phyloP scores from a whole-genome alignment of 2,888 invertebrate species.

The Congeria kusceri region DNA sequence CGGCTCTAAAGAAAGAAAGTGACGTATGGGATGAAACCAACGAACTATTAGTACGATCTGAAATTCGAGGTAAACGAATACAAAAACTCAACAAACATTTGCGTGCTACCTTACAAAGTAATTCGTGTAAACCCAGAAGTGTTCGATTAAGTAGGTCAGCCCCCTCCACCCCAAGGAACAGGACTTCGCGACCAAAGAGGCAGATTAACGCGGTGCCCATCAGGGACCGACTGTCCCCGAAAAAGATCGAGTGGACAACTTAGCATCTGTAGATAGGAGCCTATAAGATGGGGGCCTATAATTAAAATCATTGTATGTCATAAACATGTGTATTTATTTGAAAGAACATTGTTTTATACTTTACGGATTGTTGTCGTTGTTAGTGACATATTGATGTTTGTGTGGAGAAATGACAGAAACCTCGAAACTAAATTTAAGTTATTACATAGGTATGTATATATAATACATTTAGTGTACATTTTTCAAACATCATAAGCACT shows the following conservation, averaged over 20 bases:
- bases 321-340: no score
- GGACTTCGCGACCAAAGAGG: background rate
- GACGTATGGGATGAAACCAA: conserved; percentile 37
- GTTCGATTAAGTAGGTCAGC: conserved; percentile 1
- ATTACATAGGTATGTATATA: no score
- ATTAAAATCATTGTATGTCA: no score
- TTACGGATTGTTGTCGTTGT: no score
- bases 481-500: no score
- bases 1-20: conserved; percentile 18
- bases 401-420: no score
- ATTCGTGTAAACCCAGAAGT: background rate
- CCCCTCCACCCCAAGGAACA: background rate
- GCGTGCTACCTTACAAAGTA: conserved; percentile 3
- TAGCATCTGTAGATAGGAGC: no score
- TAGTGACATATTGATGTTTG: no score
- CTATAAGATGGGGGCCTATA: no score
- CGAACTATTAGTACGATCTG: conserved; percentile 25
- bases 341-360: no score
- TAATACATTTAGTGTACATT: no score
- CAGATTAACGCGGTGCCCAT: conserved; percentile 44
- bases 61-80: conserved; percentile 33
- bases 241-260: conserved; percentile 21
- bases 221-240: conserved; percentile 25
- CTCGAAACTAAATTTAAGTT: no score
- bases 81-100: conserved; percentile 34